phyloP scores from a whole-genome alignment of 2,888 invertebrate genomes.

The Heliconius sara region DNA sequence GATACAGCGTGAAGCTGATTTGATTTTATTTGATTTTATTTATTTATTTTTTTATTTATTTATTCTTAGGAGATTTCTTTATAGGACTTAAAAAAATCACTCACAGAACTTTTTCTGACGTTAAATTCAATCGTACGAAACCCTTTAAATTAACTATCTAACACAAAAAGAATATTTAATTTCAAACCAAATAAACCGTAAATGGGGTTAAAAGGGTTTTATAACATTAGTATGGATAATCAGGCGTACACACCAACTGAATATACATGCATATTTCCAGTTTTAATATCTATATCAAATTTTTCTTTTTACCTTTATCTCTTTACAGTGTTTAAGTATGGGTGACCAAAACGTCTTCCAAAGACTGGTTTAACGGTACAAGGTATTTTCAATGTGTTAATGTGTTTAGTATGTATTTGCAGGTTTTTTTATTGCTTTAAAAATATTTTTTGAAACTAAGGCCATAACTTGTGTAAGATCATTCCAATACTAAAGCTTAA shows the following conservation, averaged over 20 bases:
- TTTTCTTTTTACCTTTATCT: not conserved
- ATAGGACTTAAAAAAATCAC: no score
- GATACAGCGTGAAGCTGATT: no score
- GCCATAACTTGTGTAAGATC: not conserved
- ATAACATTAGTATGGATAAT: no score
- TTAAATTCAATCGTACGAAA: no score
- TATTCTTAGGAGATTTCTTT: no score
- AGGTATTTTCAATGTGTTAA: constrained; percentile 7
- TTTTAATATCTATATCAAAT: not conserved
- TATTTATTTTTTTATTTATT: no score
- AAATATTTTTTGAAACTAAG: not conserved
- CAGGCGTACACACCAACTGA: not conserved
- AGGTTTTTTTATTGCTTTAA: constrained; percentile 12
- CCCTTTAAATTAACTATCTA: no score
- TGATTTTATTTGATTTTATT: no score
- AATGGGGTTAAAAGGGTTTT: no score
- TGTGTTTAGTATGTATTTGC: constrained; percentile 7
- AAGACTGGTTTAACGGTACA: constrained; percentile 18
- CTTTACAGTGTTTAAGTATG: not conserved
- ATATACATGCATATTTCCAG: not conserved
- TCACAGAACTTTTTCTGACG: no score
- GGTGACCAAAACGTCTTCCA: constrained; percentile 6
- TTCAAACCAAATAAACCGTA: no score
- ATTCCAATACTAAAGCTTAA: not conserved
- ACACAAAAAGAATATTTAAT: no score